Evolutionary conservation across 2,797 vertebrate species (phyloP), one percentile per base, ranked within the genome.

Genomic region (Potorous gilbertii): DNA sequence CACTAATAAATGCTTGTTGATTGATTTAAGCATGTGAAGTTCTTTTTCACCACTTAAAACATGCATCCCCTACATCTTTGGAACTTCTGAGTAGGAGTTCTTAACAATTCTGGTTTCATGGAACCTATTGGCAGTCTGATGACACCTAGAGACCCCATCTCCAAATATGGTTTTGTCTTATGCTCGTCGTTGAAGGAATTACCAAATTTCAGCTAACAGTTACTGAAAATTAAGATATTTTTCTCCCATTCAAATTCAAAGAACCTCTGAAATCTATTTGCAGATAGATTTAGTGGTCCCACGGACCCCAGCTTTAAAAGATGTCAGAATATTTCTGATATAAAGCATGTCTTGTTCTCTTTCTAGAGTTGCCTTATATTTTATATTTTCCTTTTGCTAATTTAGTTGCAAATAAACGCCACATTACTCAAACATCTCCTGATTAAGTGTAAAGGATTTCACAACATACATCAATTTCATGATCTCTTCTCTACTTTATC

Each of bases 341-440:
- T 40, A 91, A 91, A 95, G 90, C 57, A 28, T 3, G 13, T 89
- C 57, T 29, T 93, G 27, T 2, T 27, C n/a, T 16, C 27, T 34
- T 11, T 21, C 92, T 50, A 56, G 59, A 87, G 56, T n/a, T 54
- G 54, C 91, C 31, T 12, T 46, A 4, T 74, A 46, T 52, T 90
- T 93, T 34, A 74, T 11, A 94, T 62, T 66, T 92, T 55, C 92
- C 46, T 29, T 90, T 66, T 92, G 21, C 40, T 92, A 93, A 91
- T 9, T 55, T 92, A 91, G 27, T 54, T 40, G 87, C 14, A 62
- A 87, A 94, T 55, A 55, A 91, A 95, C 81, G 55, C 4, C 27
- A 13, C 54, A n/a, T 91, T 95, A 95, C 89, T 94, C 81, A 92
- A 91, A 24, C 14, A 91, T 50, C 90, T 96, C 95, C 91, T 93